These are phyloP conservation scores for Euura lappo DNA, from an alignment of 1,140 invertebrate genomes.

Conservation along the genomic window DNA sequence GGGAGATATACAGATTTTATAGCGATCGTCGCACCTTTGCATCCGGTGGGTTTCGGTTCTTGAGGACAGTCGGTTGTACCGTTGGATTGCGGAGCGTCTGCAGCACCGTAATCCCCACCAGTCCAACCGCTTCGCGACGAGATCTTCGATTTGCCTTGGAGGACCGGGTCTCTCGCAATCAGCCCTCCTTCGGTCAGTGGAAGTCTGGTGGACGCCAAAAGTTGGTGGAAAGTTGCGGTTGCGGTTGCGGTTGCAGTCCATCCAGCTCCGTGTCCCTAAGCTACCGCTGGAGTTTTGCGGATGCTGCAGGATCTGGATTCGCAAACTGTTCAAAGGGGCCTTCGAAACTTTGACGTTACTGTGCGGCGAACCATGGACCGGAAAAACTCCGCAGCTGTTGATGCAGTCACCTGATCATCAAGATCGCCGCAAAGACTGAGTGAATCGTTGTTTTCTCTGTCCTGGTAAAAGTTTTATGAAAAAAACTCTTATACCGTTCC, in stretches of 20 bases:
- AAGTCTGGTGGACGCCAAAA: background rate
- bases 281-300: no score
- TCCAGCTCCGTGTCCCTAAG: no score
- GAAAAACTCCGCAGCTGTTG: background rate
- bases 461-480: no score
- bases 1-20: no score
- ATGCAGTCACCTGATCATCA: background rate
- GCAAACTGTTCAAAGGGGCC: background rate
- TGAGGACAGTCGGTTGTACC: background rate
- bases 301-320: background rate
- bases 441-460: no score
- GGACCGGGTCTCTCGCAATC: background rate
- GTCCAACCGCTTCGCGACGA: conserved; percentile 1
- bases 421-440: background rate
- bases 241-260: background rate
- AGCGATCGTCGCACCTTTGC: background rate
- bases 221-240: background rate
- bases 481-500: no score
- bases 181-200: conserved; percentile 6
- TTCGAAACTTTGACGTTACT: background rate
- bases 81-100: background rate
- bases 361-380: no score
- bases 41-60: background rate
- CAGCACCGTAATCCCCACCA: background rate
- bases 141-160: conserved; percentile 4